phyloP scores from a whole-genome alignment of 2,888 invertebrate genomes.

The Machimus atricapillus region DNA sequence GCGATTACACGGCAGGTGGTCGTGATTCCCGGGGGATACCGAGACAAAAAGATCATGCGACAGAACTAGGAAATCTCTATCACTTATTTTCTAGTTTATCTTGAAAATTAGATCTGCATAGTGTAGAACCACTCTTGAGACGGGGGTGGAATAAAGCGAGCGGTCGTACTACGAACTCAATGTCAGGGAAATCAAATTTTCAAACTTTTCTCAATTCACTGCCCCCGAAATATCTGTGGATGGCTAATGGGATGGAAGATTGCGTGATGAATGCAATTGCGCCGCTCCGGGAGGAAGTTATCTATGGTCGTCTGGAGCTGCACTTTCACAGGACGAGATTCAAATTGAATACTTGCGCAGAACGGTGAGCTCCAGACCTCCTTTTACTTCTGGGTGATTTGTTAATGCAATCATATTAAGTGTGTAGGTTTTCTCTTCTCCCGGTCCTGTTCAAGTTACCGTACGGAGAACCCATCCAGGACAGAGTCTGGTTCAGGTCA shows the following conservation, averaged over 20 bases:
- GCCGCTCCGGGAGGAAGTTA: background rate
- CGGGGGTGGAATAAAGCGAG: background rate
- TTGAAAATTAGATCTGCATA: conserved; percentile 24
- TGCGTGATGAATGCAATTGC: conserved; percentile 33
- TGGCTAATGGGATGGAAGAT: conserved; percentile 38
- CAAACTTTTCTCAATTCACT: conserved; percentile 35
- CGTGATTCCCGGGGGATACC: background rate
- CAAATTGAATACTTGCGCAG: conserved; percentile 13
- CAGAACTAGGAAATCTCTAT: background rate
- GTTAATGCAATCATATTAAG: conserved; percentile 35
- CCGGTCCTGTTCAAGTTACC: background rate
- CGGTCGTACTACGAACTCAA: background rate
- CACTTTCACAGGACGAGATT: background rate
- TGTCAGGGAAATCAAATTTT: conserved; percentile 39
- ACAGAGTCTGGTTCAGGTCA: background rate
- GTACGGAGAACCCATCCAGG: background rate
- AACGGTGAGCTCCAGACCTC: background rate
- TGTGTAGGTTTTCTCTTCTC: background rate
- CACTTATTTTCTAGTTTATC: background rate
- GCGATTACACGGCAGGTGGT: background rate
- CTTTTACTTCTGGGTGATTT: conserved; percentile 27
- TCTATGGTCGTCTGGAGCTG: conserved; percentile 16
- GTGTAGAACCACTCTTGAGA: background rate
- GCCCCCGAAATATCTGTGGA: conserved; percentile 4
- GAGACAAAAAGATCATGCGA: conserved; percentile 2